Evolutionary conservation across 2,797 vertebrate species (phyloP).

Genomic region (Halcyon badia): DNA sequence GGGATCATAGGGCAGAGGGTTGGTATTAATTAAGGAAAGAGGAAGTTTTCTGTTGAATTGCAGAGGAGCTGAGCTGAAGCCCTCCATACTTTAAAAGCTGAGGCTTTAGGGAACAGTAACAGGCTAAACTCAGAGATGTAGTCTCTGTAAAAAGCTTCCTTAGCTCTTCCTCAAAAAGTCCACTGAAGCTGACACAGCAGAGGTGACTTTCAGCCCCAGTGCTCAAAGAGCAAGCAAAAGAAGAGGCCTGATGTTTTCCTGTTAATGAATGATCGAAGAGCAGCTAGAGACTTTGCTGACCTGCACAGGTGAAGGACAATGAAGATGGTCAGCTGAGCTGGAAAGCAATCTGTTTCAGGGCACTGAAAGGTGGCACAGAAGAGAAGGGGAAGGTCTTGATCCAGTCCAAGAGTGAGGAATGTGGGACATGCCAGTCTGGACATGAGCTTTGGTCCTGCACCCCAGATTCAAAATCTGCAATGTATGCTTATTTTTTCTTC

Average conservation of each 20-base stretch:
- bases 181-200: neutral
- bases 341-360: neutral
- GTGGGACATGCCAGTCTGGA: neutral
- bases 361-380: neutral
- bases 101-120: neutral
- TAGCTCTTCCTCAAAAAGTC: neutral
- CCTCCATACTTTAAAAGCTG: neutral
- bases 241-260: neutral
- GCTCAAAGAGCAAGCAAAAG: neutral
- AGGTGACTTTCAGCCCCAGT: neutral
- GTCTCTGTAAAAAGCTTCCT: neutral
- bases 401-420: neutral
- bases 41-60: neutral
- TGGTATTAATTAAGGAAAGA: neutral
- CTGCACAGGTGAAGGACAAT: neutral
- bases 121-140: neutral
- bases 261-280: neutral
- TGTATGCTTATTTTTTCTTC: slow-evolving; percentile 84
- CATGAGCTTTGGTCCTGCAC: neutral
- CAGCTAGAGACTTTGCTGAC: neutral
- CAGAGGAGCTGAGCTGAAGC: neutral
- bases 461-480: neutral
- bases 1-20: neutral
- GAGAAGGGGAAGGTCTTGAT: neutral
- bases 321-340: neutral